A percentile compares a stretch with the other conserved stretches of the same genome.
Conservation (phyloP, 2,888 invertebrate species). For the Uropetala carovei region DNA sequence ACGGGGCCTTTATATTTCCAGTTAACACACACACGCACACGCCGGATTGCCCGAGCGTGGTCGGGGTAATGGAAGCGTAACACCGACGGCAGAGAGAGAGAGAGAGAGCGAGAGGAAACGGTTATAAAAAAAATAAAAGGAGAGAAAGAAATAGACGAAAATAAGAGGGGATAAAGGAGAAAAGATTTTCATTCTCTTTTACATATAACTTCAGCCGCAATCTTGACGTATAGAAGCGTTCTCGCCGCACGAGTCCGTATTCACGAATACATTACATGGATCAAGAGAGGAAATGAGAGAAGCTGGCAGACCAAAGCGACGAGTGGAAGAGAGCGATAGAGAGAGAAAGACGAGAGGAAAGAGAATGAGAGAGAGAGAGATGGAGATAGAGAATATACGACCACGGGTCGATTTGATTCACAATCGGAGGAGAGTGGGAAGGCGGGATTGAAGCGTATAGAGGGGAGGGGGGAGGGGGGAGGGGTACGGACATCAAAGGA, state of each 20-base stretch:
- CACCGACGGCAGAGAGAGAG: background rate
- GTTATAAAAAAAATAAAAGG: conserved; percentile 16
- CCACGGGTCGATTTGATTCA: conserved; percentile 49
- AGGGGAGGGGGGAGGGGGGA: background rate
- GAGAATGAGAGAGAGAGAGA: background rate
- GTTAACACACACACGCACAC: background rate
- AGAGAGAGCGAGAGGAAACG: conserved; percentile 6
- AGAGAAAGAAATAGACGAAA: background rate
- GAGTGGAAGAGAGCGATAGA: background rate
- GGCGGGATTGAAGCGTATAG: background rate
- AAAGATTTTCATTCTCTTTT: background rate
- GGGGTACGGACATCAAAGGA: background rate
- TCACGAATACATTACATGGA: conserved; percentile 28
- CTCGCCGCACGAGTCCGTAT: conserved; percentile 13
- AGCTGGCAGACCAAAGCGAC: background rate
- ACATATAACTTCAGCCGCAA: conserved; percentile 3
- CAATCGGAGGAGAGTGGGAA: conserved; percentile 23
- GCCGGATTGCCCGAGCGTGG: background rate
- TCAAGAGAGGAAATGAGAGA: conserved; percentile 30
- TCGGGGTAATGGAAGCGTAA: background rate
- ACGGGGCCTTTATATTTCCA: background rate
- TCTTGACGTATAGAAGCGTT: background rate
- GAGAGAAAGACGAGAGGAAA: background rate
- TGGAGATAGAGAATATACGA: conserved; percentile 19
- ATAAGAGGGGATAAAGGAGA: background rate